Conservation (phyloP, 2,797 vertebrate genomes). For the Chiroxiphia lanceolata region DNA sequence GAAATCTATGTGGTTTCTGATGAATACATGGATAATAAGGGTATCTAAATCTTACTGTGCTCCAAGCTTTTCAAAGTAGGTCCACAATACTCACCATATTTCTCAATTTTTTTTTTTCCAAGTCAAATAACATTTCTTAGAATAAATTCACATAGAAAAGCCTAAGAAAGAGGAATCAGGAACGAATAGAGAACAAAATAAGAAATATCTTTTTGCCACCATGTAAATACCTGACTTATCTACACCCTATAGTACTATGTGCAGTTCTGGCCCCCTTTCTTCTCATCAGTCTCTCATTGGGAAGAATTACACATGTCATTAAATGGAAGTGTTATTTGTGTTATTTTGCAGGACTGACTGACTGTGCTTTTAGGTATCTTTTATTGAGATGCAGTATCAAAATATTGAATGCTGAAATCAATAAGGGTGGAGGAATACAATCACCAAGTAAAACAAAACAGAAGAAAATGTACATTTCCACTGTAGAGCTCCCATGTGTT, state of each 20-base stretch:
- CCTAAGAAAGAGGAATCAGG: not conserved
- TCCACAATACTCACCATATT: not conserved
- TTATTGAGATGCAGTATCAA: not conserved
- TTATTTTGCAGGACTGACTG: not conserved
- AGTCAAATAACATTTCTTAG: not conserved
- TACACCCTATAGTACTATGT: not conserved
- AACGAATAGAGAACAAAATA: not conserved
- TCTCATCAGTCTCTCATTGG: not conserved
- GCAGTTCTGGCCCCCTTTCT: not conserved
- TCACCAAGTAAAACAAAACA: not conserved
- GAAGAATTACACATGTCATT: not conserved
- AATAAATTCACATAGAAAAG: not conserved
- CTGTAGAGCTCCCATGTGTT: not conserved
- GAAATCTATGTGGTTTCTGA: not conserved
- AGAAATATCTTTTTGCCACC: not conserved
- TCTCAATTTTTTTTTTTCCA: not conserved
- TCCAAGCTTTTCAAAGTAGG: not conserved
- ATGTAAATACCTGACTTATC: not conserved
- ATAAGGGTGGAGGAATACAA: not conserved
- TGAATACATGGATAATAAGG: not conserved
- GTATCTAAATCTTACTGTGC: not conserved
- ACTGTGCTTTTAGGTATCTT: not conserved
- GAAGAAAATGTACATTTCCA: conserved; percentile 36
- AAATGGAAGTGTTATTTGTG: not conserved
- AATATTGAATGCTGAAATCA: not conserved